Base-by-base conservation (phyloP, 2,797 vertebrate species). In the Phylloscopus collybita region DNA sequence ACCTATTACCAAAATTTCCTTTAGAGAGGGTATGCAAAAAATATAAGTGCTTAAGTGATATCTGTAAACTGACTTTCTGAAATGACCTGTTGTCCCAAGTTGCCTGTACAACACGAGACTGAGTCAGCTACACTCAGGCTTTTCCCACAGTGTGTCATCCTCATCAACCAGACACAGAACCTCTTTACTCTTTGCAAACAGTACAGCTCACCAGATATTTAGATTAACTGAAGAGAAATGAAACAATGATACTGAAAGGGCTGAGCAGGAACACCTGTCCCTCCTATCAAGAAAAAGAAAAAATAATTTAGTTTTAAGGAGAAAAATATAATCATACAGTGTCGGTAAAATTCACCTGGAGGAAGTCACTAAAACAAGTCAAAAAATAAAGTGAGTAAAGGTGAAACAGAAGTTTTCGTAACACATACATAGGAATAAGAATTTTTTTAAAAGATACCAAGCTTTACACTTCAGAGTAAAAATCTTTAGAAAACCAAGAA, bases 321-420 rank as follows among this genome's bases (percentile, higher is more conserved):
- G 57, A 65, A 60, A 26, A 32, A 44, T 18, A 29, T 3, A 2
- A 4, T n/a, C 62, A 26, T 50, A 80, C 1, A 42, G 9, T 25
- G 6, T 51, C 59, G 76, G 44, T 38, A 30, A 64, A 91, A 76
- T 36, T 87, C 62, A 44, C 25, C 25, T 59, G 29, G 1, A 66
- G 25, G 40, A 81, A 84, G 38, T 17, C 66, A 84, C 32, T 11
- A 25, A 72, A 80, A 61, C 9, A 57, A 60, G 42, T 29, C 34
- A 51, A 65, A 8, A 54, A 47, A 61, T 23, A 66, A n/a, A n/a
- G n/a, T n/a, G n/a, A 0, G 0, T 44, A 38, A 61, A 83, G 16
- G 45, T 50, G 10, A 34, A 80, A 64, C 13, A 75, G 9, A 22
- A 19, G 32, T 25, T 53, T 67, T 82, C 11, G 1, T 23, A 88